phyloP scores from a whole-genome alignment of 2,113 vertebrate species.

The Plecturocebus donacophilus region DNA sequence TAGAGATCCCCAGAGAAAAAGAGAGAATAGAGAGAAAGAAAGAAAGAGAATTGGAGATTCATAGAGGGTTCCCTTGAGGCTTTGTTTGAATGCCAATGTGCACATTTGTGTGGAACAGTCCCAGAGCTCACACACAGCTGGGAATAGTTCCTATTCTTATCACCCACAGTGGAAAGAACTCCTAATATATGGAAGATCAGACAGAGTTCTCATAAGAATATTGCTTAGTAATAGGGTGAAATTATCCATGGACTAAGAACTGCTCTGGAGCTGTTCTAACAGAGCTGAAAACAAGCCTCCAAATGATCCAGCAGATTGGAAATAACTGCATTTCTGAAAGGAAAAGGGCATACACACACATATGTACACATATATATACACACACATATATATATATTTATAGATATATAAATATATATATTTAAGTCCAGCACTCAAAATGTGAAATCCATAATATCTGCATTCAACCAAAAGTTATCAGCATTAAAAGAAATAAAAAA shows the following conservation, averaged over 20 bases:
- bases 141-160: neutral
- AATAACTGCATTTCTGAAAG: neutral
- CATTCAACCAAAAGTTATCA: neutral
- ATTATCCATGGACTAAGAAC: neutral
- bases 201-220: neutral
- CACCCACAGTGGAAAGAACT: neutral
- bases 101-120: rapidly evolving
- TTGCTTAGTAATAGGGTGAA: neutral
- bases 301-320: neutral
- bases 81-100: neutral
- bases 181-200: too few relatives aligned
- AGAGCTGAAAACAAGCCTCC: neutral
- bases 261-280: neutral
- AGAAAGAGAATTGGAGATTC: too few relatives aligned
- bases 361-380: rapidly evolving
- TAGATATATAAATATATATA: too few relatives aligned
- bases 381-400: too few relatives aligned
- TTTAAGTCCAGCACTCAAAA: neutral
- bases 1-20: neutral
- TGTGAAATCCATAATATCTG: neutral
- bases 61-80: neutral
- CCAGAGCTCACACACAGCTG: too few relatives aligned
- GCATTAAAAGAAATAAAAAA: neutral
- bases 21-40: neutral
- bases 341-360: neutral